Conservation (phyloP, 23 tunicate species). For the Clavelina lepadiformis region DNA sequence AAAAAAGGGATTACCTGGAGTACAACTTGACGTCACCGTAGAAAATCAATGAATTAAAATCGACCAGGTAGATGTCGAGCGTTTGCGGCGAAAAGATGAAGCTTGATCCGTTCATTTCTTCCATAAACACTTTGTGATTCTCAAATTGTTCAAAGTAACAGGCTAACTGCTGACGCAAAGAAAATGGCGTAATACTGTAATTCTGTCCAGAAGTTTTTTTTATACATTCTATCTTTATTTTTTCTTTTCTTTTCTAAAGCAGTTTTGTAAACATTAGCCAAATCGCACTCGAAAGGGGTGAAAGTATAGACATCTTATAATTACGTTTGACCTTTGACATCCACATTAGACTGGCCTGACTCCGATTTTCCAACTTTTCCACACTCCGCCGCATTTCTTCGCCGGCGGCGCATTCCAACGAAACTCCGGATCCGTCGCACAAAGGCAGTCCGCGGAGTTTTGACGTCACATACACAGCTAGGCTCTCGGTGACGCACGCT, state of each 20-base stretch:
- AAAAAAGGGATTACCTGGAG: too few species aligned
- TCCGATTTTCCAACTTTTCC: neutral
- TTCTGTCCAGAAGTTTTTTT: too few species aligned
- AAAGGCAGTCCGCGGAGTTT: constrained; percentile 32
- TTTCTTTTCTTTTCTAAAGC: too few species aligned
- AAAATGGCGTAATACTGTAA: too few species aligned
- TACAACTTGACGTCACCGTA: constrained; percentile 31
- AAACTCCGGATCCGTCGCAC: constrained; percentile 37
- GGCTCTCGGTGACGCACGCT: constrained; percentile 21
- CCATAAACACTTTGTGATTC: constrained; percentile 51
- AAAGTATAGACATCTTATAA: too few species aligned
- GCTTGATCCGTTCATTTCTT: constrained; percentile 66
- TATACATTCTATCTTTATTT: too few species aligned
- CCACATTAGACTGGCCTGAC: constrained; percentile 14
- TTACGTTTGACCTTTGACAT: constrained; percentile 34
- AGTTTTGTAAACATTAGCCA: neutral
- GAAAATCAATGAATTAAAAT: constrained; percentile 65
- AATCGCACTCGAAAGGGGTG: too few species aligned
- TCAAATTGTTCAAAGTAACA: constrained; percentile 76
- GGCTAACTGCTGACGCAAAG: constrained; percentile 7
- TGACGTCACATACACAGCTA: constrained; percentile 26
- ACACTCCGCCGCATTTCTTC: constrained; percentile 5
- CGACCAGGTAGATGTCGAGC: constrained; percentile 47
- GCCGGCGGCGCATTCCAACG: constrained; percentile 28
- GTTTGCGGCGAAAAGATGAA: constrained; percentile 39